Conservation (phyloP, 2,797 vertebrate genomes). For the Halcyon chelicuti region DNA sequence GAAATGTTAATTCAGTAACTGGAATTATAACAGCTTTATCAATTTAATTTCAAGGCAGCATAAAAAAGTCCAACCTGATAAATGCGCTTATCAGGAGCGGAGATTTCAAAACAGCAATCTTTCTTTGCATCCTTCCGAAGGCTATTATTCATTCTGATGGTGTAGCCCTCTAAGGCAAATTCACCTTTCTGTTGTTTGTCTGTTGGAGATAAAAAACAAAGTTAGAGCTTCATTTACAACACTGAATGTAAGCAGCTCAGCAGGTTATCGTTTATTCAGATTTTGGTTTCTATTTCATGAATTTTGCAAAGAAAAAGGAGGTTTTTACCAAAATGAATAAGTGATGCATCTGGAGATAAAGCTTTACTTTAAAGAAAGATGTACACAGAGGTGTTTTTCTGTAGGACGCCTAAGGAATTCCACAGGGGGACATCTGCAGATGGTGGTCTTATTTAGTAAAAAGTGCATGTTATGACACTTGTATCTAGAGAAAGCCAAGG, state of each 20-base stretch:
- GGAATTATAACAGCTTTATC: constrained; percentile 78
- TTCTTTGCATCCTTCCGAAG: constrained; percentile 95
- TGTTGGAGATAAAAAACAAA: constrained; percentile 81
- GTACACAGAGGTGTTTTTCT: constrained; percentile 28
- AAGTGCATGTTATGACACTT: constrained; percentile 46
- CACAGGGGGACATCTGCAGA: constrained; percentile 30
- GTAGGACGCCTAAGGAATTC: constrained; percentile 22
- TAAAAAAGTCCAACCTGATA: constrained; percentile 90
- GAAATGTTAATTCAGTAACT: constrained; percentile 78
- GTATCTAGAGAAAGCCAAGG: constrained; percentile 53
- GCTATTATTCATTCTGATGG: constrained; percentile 89
- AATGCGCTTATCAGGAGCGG: constrained; percentile 92
- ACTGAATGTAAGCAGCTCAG: constrained; percentile 27
- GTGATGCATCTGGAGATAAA: constrained; percentile 49
- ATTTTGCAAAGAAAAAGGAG: constrained; percentile 29
- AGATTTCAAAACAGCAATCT: constrained; percentile 97
- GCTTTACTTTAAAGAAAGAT: constrained; percentile 20
- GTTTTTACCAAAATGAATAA: constrained; percentile 39
- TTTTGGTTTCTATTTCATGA: constrained; percentile 61
- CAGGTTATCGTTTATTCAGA: constrained; percentile 68
- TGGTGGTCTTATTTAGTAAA: constrained; percentile 54
- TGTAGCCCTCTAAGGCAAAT: constrained; percentile 93
- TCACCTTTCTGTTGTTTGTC: constrained; percentile 99
- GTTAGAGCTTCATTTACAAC: constrained; percentile 74
- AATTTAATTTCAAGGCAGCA: constrained; percentile 79